Base-by-base conservation (phyloP, 1,140 invertebrate genomes). In the Lanistes nyassanus region DNA sequence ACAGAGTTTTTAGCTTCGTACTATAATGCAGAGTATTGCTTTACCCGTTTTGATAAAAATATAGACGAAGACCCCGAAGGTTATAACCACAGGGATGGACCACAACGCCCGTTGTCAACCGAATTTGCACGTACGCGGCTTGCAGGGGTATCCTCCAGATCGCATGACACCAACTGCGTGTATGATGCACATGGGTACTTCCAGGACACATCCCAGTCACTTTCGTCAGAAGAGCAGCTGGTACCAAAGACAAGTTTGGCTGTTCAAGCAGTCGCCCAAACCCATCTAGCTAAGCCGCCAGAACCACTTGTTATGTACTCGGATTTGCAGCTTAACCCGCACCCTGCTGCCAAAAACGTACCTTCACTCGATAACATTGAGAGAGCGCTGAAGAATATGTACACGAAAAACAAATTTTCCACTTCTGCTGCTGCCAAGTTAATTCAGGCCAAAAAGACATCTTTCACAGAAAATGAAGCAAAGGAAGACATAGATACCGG, bases 1-100 rank as follows among this genome's bases (percentile, higher is more conserved):
- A 53, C 55, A n/a, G 72, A 76, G n/a, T 77, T 80, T 31, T 31
- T 80, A 13, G 21, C 62, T 9, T 68, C 76, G 6, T 66, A 71
- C 23, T 36, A 68, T 13, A 60, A 37, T 68, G 55, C 68, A 7
- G n/a, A 65, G 16, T 42, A 26, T 16, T 31, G 55, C 29, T 56
- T 53, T 11, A 51, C 31, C 36, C 47, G 65, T 9, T 66, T 55
- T 1, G 42, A 67, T 58, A 69, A 31, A 62, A 60, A n/a, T n/a
- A n/a, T 60, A 74, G 53, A 60, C 29, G 58, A 55, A 51, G 31
- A 58, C 39, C 2, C 55, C 42, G 2, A 36, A 51, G 19, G 51
- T 29, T 23, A 56, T 78, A 19, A 29, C 64, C 16, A 34, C 13
- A 6, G 73, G 16, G 42, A 36, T 37, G 42, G 37, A 67, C 23